Conservation (phyloP, 2,113 vertebrate genomes). For the Centrocercus urophasianus region DNA sequence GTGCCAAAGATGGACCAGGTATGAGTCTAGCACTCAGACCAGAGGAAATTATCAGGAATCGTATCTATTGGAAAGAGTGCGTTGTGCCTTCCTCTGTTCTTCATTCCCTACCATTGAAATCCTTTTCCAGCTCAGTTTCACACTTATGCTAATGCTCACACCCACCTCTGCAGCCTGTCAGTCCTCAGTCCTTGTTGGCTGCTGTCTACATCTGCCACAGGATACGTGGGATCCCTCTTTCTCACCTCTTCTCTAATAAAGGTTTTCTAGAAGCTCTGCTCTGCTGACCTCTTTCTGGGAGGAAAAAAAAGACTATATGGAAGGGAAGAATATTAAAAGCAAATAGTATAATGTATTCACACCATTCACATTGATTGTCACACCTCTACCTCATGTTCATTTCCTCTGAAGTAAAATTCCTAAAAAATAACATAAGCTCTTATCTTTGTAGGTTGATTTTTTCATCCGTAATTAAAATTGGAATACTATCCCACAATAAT, state of each 20-base stretch:
- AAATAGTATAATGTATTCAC: neutral
- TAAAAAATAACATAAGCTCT: neutral
- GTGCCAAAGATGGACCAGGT: neutral
- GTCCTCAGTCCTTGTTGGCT: neutral
- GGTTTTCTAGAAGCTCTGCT: neutral
- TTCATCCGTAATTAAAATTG: neutral
- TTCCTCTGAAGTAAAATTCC: neutral
- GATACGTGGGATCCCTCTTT: neutral
- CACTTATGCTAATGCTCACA: neutral
- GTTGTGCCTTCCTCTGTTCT: neutral
- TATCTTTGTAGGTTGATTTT: neutral
- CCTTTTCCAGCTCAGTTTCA: neutral
- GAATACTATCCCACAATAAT: neutral
- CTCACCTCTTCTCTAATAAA: neutral
- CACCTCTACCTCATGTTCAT: neutral
- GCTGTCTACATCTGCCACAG: neutral
- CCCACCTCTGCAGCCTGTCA: constrained; percentile 27
- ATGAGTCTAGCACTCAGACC: neutral
- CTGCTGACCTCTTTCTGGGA: neutral
- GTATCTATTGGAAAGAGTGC: neutral
- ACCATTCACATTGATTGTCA: neutral
- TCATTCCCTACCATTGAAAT: neutral
- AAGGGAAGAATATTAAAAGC: neutral
- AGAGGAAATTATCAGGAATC: neutral
- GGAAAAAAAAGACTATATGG: neutral